phyloP scores from a whole-genome alignment of 2,113 vertebrate genomes.

The Tyrannus savana region DNA sequence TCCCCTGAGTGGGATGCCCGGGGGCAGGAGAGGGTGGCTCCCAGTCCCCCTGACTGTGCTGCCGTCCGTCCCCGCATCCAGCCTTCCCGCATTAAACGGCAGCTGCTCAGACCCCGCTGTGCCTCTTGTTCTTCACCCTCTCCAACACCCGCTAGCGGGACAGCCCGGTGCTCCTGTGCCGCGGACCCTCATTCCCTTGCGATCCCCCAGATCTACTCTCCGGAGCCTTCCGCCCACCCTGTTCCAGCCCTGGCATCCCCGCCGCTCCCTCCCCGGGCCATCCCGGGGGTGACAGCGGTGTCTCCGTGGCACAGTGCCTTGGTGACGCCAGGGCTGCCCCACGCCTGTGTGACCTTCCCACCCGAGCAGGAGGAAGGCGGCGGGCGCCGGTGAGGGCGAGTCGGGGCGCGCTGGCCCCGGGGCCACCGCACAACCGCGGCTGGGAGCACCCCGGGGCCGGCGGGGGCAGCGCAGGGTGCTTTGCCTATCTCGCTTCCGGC shows the following conservation, averaged over 20 bases:
- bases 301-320: neutral
- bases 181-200: accelerated
- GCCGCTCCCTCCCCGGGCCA: too few relatives aligned
- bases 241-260: neutral
- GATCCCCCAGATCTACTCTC: neutral
- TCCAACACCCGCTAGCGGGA: accelerated
- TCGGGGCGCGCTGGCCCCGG: neutral
- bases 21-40: neutral
- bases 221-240: neutral
- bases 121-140: neutral
- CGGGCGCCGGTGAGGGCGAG: neutral
- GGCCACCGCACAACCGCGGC: neutral
- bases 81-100: slow-evolving; percentile 35
- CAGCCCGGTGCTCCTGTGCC: neutral
- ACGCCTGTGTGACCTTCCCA: neutral
- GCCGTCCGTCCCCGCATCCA: accelerated
- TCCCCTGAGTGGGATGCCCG: accelerated
- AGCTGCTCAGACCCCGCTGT: neutral
- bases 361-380: neutral
- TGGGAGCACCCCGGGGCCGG: neutral
- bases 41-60: accelerated
- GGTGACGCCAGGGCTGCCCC: accelerated
- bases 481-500: neutral
- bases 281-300: neutral
- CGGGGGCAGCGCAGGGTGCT: neutral